Evolutionary conservation across 2,113 vertebrate genomes (phyloP).

Genomic region (Myxocyprinus asiaticus): DNA sequence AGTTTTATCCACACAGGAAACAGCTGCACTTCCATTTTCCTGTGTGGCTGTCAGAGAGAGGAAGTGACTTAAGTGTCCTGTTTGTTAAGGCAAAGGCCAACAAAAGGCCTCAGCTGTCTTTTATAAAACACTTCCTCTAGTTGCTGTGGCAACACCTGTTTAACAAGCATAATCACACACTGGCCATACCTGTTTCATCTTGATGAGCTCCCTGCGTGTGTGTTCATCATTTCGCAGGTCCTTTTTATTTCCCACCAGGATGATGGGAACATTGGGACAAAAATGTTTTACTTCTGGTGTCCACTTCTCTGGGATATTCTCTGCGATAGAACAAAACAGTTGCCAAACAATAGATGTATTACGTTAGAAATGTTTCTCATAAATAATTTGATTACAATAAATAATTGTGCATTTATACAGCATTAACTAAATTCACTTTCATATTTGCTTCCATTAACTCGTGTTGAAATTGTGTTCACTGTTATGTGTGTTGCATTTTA

Average conservation of each 20-base stretch:
- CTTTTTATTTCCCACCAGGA: slow-evolving; percentile 97
- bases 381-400: no score
- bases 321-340: slow-evolving; percentile 66
- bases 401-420: no score
- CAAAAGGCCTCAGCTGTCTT: no score
- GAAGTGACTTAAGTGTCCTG: slow-evolving; percentile 25
- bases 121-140: not conserved
- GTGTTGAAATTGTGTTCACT: no score
- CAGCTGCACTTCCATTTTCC: slow-evolving; percentile 24
- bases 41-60: not conserved
- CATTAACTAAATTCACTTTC: no score
- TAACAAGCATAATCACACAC: not conserved
- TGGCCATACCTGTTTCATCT: slow-evolving; percentile 91
- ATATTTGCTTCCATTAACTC: no score
- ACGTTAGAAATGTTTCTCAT: no score
- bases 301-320: slow-evolving; percentile 99
- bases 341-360: no score
- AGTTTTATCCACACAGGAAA: slow-evolving; percentile 45
- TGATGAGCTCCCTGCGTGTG: slow-evolving; percentile 90
- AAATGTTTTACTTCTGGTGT: slow-evolving; percentile 98
- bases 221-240: slow-evolving; percentile 94
- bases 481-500: no score
- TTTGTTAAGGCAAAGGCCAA: not conserved
- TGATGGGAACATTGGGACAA: slow-evolving; percentile 96
- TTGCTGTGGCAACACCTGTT: slow-evolving; percentile 5